Base-by-base conservation (phyloP, 1,140 invertebrate species). In the Armadillidium nasatum region DNA sequence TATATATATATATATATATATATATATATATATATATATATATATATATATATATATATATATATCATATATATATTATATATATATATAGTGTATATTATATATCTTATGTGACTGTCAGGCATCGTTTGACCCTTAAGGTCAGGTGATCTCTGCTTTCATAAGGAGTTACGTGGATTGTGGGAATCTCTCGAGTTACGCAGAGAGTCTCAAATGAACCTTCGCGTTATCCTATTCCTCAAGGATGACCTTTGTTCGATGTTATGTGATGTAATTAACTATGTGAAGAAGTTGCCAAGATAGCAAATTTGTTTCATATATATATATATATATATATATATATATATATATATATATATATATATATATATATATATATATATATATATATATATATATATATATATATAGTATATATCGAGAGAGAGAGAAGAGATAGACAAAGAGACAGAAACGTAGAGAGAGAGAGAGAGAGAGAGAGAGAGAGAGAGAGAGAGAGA, bases 121-220 rank as follows among this genome's bases (percentile, higher is more conserved):
- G 19, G 19, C 50, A 60, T 60, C 50, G 19, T 60, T 60, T 60
- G 50, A 60, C 50, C 50, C 6, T 60, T 60, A 7, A 60, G 50
- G 50, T 60, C 50, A 60, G 11, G 11, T 60, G 50, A 4, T 7
- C 50, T 60, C 50, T 4, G 1, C 0, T 60, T 60, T 60, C 50
- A 60, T 60, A 60, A 60, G 50, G 50, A 60, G 50, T 60, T 60
- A 60, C 50, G 50, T 60, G 50, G 50, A 60, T 60, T 60, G 50
- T 60, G 50, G 50, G 50, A 60, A 60, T 60, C 7, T 60, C 50
- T 60, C 50, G 19, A 60, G 50, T 60, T 60, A 60, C 50, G 46
- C 15, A 3, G 19, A 60, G 50, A 1, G 11, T 60, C 50, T 60
- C 50, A 19, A 60, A 7, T 60, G 19, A 15, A 60, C 11, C 19